phyloP scores from a whole-genome alignment of 2,113 vertebrate species.

The Sciurus niger region DNA sequence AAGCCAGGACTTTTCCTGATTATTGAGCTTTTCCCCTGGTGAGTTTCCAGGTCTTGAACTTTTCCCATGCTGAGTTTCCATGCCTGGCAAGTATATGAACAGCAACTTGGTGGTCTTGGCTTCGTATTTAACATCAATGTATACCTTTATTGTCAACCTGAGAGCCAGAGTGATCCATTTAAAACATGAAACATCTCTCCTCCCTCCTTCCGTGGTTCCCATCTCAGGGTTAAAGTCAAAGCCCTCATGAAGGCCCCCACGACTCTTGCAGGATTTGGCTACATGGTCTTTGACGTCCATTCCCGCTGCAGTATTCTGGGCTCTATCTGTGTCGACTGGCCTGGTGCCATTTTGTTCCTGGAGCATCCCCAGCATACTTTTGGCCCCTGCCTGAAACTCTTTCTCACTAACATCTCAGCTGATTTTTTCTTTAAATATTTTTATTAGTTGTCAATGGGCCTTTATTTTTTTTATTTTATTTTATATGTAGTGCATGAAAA shows the following conservation, averaged over 20 bases:
- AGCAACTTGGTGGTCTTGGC: slow-evolving; percentile 18
- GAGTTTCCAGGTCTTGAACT: neutral
- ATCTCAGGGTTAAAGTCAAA: neutral
- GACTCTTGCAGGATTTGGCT: neutral
- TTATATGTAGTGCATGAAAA: too few relatives aligned
- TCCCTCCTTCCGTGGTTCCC: neutral
- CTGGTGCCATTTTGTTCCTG: neutral
- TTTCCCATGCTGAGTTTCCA: neutral
- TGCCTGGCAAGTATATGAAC: slow-evolving; percentile 26
- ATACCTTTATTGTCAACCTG: neutral
- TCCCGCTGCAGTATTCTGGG: neutral
- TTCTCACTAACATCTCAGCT: neutral
- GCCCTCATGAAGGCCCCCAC: neutral
- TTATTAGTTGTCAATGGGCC: too few relatives aligned
- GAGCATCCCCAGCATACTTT: neutral
- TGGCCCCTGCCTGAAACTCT: neutral
- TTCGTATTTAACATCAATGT: slow-evolving; percentile 43
- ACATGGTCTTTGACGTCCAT: neutral
- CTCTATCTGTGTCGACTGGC: neutral
- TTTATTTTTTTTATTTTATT: too few relatives aligned
- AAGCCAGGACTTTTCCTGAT: neutral
- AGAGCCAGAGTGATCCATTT: neutral
- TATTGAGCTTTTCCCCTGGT: neutral
- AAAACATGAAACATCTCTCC: neutral
- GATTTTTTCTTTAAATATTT: neutral